These are phyloP conservation scores for Dichetophora obliterata DNA, from an alignment of 2,888 invertebrate genomes.

Conservation along the genomic window DNA sequence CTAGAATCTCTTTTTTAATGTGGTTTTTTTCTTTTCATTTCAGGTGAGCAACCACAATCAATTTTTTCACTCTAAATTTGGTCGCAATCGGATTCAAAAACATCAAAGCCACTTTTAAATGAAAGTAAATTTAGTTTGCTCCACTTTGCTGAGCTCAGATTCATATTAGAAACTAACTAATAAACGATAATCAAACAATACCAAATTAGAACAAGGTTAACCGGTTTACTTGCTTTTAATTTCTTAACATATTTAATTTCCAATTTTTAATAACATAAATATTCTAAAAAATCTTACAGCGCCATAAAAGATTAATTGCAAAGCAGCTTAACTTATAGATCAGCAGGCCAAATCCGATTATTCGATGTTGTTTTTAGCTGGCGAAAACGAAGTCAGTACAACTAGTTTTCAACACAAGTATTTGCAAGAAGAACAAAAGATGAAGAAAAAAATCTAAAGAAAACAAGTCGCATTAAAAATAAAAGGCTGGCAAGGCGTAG, in stretches of 20 bases:
- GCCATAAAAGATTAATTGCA: constrained; percentile 1
- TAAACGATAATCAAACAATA: neutral
- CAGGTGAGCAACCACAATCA: neutral
- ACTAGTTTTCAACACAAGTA: no score
- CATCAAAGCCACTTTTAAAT: constrained; percentile 2
- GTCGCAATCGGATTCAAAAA: neutral
- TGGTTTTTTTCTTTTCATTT: neutral
- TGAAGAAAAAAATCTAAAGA: no score
- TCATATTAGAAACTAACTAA: no score
- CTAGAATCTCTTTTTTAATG: no score
- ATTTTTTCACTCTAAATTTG: neutral
- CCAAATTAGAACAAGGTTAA: neutral
- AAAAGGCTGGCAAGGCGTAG: no score
- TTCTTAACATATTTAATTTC: neutral
- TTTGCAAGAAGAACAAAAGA: no score
- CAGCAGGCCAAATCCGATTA: neutral
- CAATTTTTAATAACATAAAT: neutral
- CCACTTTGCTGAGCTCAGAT: constrained; percentile 4
- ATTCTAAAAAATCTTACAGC: neutral
- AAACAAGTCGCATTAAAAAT: no score
- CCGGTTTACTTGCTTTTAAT: neutral
- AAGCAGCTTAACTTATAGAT: constrained; percentile 1
- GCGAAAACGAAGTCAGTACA: no score
- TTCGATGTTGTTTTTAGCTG: neutral
- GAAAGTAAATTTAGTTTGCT: constrained; percentile 17